These are phyloP conservation scores for Latheticus oryzae DNA, from an alignment of 2,888 invertebrate species.

Conservation along the genomic window DNA sequence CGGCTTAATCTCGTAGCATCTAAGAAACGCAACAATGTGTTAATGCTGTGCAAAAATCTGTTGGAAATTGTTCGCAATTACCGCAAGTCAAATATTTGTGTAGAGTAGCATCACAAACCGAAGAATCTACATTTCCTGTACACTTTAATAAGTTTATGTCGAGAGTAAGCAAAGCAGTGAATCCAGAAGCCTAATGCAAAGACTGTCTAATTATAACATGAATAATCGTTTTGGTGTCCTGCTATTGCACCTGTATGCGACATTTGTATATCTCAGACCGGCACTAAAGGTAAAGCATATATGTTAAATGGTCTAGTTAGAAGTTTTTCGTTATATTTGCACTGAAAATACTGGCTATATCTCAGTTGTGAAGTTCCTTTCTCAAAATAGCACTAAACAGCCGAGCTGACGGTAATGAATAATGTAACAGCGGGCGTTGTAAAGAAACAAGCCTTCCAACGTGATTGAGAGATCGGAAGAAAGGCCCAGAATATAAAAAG, in stretches of 20 bases:
- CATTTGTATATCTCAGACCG: constrained; percentile 32
- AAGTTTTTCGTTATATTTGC: constrained; percentile 37
- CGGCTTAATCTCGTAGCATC: background rate
- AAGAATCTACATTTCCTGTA: constrained; percentile 32
- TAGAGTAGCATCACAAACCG: constrained; percentile 7
- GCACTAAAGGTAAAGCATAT: constrained; percentile 22
- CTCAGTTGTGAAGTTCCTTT: constrained; percentile 41
- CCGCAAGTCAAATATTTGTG: constrained; percentile 17
- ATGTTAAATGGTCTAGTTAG: constrained; percentile 27
- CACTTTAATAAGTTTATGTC: constrained; percentile 21
- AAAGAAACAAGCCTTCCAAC: constrained; percentile 65
- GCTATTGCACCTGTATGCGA: constrained; percentile 38
- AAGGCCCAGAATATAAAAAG: constrained; percentile 66
- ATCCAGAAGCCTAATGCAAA: constrained; percentile 14
- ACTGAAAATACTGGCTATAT: constrained; percentile 38
- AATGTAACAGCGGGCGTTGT: constrained; percentile 66
- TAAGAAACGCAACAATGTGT: background rate
- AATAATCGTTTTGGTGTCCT: constrained; percentile 29
- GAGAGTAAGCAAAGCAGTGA: constrained; percentile 6
- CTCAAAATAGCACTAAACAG: constrained; percentile 57
- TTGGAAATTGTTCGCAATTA: constrained; percentile 23
- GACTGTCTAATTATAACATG: constrained; percentile 41
- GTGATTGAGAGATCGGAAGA: constrained; percentile 66
- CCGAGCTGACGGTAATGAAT: constrained; percentile 62
- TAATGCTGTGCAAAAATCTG: background rate